Evolutionary conservation across 2,113 vertebrate genomes (phyloP).

Genomic region (Oreotrochilus melanogaster): DNA sequence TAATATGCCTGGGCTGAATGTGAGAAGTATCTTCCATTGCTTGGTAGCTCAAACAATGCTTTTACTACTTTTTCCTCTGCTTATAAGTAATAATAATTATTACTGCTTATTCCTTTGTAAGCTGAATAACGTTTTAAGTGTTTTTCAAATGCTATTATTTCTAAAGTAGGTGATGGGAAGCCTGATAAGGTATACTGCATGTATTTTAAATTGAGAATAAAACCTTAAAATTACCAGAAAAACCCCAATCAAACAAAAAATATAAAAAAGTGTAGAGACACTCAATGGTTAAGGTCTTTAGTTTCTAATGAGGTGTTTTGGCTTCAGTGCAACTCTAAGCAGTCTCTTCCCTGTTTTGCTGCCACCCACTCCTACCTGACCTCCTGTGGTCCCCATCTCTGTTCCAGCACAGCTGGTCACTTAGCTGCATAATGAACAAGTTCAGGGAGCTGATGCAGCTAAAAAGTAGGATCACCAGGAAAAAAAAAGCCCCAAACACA

Average conservation of each 20-base stretch:
- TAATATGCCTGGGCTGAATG: background rate
- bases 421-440: background rate
- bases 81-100: background rate
- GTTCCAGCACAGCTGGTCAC: background rate
- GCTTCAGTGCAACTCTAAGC: background rate
- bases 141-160: background rate
- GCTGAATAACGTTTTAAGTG: background rate
- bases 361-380: background rate
- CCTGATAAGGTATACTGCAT: background rate
- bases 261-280: background rate
- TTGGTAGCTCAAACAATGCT: background rate
- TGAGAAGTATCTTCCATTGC: background rate
- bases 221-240: background rate
- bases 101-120: background rate
- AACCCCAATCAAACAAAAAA: too few relatives aligned
- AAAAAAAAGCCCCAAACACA: too few relatives aligned
- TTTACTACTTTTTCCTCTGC: background rate
- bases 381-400: background rate
- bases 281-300: background rate
- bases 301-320: background rate
- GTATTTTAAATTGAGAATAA: background rate
- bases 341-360: background rate
- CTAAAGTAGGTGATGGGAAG: background rate
- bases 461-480: background rate
- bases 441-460: background rate